Percentiles rank a stretch among this genome's conserved stretches.
Evolutionary conservation across 2,113 vertebrate genomes (phyloP).

Genomic region (Saccopteryx leptura): DNA sequence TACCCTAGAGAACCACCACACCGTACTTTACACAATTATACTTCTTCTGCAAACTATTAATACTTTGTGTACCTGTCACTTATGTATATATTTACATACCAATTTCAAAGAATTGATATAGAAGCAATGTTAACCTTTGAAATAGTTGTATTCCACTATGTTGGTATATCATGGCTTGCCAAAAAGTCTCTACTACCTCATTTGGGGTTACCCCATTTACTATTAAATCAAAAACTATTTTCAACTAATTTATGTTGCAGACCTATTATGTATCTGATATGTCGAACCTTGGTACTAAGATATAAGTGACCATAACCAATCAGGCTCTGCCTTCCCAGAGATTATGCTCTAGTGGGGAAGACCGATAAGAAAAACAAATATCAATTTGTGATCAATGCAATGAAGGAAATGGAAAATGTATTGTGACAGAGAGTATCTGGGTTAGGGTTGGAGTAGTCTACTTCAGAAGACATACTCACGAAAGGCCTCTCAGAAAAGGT

Average conservation of each 20-base stretch:
- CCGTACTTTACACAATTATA: not conserved
- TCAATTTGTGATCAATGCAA: not conserved
- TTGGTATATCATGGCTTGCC: not conserved
- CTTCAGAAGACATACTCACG: not conserved
- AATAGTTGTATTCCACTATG: not conserved
- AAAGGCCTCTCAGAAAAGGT: not conserved
- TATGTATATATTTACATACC: not conserved
- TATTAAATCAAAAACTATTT: slow-evolving; percentile 40
- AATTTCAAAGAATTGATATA: slow-evolving; percentile 22
- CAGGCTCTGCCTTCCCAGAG: not conserved
- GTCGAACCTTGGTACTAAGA: not conserved
- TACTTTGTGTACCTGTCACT: not conserved
- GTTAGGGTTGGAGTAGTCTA: not conserved
- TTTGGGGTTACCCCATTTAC: not conserved
- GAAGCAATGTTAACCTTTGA: not conserved
- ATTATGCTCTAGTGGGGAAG: not conserved
- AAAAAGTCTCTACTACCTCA: not conserved
- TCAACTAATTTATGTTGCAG: not conserved
- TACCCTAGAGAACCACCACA: no score
- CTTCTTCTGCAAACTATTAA: not conserved
- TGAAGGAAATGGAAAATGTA: not conserved
- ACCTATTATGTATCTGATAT: not conserved
- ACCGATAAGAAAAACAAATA: not conserved
- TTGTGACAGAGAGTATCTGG: not conserved
- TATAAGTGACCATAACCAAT: not conserved